phyloP scores from a whole-genome alignment of 2,888 invertebrate genomes.

The Metacarcinus magister region DNA sequence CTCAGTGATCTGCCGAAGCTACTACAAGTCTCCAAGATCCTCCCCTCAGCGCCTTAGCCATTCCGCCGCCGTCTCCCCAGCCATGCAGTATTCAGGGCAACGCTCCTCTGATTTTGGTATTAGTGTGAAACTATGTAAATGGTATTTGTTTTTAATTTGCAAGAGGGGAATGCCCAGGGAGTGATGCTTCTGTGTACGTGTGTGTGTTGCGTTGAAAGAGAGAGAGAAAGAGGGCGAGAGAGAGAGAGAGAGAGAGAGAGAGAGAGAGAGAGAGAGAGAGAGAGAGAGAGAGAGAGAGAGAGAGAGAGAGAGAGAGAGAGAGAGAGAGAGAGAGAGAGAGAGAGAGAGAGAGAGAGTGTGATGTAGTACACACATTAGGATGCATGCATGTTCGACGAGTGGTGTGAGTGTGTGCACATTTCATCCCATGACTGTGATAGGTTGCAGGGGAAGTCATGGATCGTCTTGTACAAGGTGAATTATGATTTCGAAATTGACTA shows the following conservation, averaged over 20 bases:
- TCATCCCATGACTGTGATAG: too few species aligned
- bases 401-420: too few species aligned
- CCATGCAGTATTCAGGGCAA: too few species aligned
- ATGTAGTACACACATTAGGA: too few species aligned
- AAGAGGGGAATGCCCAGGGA: neutral
- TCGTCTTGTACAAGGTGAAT: too few species aligned
- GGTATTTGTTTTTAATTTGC: neutral
- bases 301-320: neutral
- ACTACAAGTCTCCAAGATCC: neutral
- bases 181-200: too few species aligned
- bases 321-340: neutral
- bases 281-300: neutral
- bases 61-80: neutral
- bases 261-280: neutral
- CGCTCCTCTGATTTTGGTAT: too few species aligned
- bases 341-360: neutral
- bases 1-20: too few species aligned
- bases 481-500: too few species aligned
- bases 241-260: neutral
- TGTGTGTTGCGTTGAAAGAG: neutral
- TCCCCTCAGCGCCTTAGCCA: neutral
- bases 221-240: neutral
- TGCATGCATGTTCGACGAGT: too few species aligned
- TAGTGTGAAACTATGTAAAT: constrained; percentile 21
- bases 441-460: too few species aligned